phyloP scores from a whole-genome alignment of 2,888 invertebrate genomes.

The Cryptophagus acutangulus region DNA sequence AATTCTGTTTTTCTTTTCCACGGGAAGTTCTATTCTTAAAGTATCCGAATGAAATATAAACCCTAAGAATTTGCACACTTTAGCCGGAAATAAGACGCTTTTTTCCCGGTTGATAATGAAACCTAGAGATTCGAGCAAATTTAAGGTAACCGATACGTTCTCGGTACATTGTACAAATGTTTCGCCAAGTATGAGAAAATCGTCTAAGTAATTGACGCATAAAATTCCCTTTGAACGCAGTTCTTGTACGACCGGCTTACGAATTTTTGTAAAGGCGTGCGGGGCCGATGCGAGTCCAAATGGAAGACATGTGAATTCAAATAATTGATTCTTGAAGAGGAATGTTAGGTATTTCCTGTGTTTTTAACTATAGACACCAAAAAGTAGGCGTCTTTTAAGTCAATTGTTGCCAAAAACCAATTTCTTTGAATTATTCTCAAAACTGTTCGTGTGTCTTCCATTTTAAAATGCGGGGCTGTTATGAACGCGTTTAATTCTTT shows the following conservation, averaged over 20 bases:
- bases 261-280: slow-evolving; percentile 31
- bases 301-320: slow-evolving; percentile 29
- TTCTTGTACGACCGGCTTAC: slow-evolving; percentile 21
- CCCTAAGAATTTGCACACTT: slow-evolving; percentile 19
- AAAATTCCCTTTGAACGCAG: slow-evolving; percentile 19
- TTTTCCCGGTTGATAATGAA: slow-evolving; percentile 25
- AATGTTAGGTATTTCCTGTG: slow-evolving; percentile 26
- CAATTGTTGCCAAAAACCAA: slow-evolving; percentile 14
- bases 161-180: slow-evolving; percentile 12
- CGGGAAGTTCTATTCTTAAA: slow-evolving; percentile 9
- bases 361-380: slow-evolving; percentile 22
- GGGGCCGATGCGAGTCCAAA: slow-evolving; percentile 30
- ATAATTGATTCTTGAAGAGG: slow-evolving; percentile 20
- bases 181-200: slow-evolving; percentile 17
- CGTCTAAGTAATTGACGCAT: slow-evolving; percentile 24
- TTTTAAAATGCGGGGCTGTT: slow-evolving; percentile 28
- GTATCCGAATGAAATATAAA: slow-evolving; percentile 18
- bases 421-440: slow-evolving; percentile 18
- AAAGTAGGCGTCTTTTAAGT: slow-evolving; percentile 24
- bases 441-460: slow-evolving; percentile 27
- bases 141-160: too few species aligned
- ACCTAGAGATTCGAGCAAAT: slow-evolving; percentile 13
- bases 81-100: slow-evolving; percentile 17
- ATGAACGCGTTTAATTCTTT: slow-evolving; percentile 26
- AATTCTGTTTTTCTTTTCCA: slow-evolving; percentile 12